Percentiles rank a stretch among this genome's conserved stretches.
Conservation (phyloP, 1,140 invertebrate species). For the Pseudachorutes palmiensis region DNA sequence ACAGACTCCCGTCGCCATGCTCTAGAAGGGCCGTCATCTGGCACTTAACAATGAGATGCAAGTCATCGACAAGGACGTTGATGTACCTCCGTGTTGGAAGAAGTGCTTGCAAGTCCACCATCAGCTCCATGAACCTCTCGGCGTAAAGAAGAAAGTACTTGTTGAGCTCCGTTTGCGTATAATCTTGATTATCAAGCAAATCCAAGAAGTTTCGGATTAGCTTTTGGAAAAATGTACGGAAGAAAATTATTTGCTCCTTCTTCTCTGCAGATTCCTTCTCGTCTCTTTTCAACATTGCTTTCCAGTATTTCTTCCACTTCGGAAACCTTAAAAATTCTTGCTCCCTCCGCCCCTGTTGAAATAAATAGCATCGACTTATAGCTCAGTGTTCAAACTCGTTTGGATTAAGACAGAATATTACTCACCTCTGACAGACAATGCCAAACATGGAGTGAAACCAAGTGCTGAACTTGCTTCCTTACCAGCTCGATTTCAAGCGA, state of each 20-base stretch:
- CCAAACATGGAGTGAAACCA: slow-evolving; percentile 93
- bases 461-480: slow-evolving; percentile 77
- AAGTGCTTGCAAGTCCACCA: slow-evolving; percentile 92
- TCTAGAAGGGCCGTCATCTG: slow-evolving; percentile 65
- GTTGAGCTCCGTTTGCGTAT: slow-evolving; percentile 47
- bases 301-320: slow-evolving; percentile 89
- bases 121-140: slow-evolving; percentile 89
- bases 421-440: slow-evolving; percentile 71
- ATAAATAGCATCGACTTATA: neutral
- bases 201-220: slow-evolving; percentile 86
- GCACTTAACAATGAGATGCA: slow-evolving; percentile 85
- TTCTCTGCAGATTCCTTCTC: slow-evolving; percentile 56
- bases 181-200: slow-evolving; percentile 55
- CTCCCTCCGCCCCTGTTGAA: slow-evolving; percentile 57
- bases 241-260: slow-evolving; percentile 61
- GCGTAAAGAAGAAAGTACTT: slow-evolving; percentile 68
- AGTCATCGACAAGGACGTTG: slow-evolving; percentile 90
- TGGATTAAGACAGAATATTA: slow-evolving; percentile 17
- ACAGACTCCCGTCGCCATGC: slow-evolving; percentile 80
- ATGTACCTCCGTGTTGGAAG: slow-evolving; percentile 93
- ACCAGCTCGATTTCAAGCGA: slow-evolving; percentile 83
- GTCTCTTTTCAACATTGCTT: slow-evolving; percentile 76
- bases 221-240: slow-evolving; percentile 75
- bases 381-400: neutral
- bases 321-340: slow-evolving; percentile 76